These are phyloP conservation scores for Aphaenogaster rudis DNA, from an alignment of 1,140 invertebrate genomes.

Conservation along the genomic window DNA sequence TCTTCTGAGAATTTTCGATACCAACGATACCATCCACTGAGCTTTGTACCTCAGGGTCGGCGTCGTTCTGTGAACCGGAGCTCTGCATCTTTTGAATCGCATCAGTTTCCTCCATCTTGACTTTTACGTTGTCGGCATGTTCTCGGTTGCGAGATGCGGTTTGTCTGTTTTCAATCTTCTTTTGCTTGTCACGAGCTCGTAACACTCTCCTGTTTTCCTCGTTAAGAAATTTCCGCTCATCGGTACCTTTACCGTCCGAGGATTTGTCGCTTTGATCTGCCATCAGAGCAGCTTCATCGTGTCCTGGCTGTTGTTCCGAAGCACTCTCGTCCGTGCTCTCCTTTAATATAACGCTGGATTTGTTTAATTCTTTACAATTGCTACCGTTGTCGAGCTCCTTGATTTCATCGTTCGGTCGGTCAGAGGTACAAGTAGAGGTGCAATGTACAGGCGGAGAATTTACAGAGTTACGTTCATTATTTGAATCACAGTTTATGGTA, in stretches of 20 bases:
- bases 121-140: constrained; percentile 20
- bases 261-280: constrained; percentile 31
- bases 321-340: constrained; percentile 9
- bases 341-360: background rate
- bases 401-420: background rate
- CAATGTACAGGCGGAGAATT: constrained; percentile 22
- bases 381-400: constrained; percentile 16
- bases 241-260: constrained; percentile 23
- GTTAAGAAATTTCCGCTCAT: constrained; percentile 63
- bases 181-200: constrained; percentile 80
- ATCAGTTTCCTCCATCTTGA: constrained; percentile 42
- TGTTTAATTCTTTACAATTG: background rate
- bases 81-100: constrained; percentile 9
- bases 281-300: background rate
- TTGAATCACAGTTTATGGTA: constrained; percentile 46
- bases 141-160: constrained; percentile 37
- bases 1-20: constrained; percentile 26
- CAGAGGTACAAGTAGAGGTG: constrained; percentile 21
- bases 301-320: background rate
- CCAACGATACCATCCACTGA: constrained; percentile 6
- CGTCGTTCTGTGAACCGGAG: background rate
- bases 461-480: constrained; percentile 25
- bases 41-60: constrained; percentile 6
- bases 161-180: constrained; percentile 74
- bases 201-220: constrained; percentile 82